phyloP scores from a whole-genome alignment of 2,888 invertebrate species.

The Helleia helle region DNA sequence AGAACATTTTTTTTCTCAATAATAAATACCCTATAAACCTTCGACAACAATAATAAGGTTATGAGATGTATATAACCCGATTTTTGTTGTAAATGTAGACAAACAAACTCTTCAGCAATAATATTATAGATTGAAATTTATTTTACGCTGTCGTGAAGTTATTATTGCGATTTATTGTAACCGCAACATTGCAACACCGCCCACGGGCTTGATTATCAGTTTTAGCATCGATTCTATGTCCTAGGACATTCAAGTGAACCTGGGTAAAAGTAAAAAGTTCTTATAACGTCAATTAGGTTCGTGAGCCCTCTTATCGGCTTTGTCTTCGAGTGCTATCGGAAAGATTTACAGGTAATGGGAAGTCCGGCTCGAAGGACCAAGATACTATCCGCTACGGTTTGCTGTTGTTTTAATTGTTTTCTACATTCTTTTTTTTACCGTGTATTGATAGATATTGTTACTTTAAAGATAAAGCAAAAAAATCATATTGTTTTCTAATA shows the following conservation, averaged over 20 bases:
- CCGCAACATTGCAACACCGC: constrained; percentile 9
- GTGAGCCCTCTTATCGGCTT: constrained; percentile 46
- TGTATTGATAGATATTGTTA: neutral
- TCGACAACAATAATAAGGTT: too few relatives aligned
- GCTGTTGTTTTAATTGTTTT: constrained; percentile 26
- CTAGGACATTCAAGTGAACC: constrained; percentile 30
- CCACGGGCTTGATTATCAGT: constrained; percentile 24
- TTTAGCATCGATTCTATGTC: constrained; percentile 35
- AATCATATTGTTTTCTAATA: too few relatives aligned
- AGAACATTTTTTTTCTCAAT: too few relatives aligned
- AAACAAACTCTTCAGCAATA: too few relatives aligned
- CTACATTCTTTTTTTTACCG: constrained; percentile 17
- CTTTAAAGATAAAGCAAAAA: too few relatives aligned
- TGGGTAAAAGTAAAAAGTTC: constrained; percentile 35
- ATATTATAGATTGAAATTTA: too few relatives aligned
- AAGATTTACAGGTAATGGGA: constrained; percentile 56
- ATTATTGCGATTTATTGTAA: constrained; percentile 10
- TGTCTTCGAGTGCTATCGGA: constrained; percentile 43
- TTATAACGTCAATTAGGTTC: constrained; percentile 64
- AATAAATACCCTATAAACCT: too few relatives aligned
- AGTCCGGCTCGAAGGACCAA: constrained; percentile 32
- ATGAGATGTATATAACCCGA: too few relatives aligned
- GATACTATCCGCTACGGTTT: constrained; percentile 32
- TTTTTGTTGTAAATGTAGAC: too few relatives aligned
- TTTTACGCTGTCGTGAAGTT: neutral